Evolutionary conservation across 1,140 invertebrate genomes (phyloP).

Genomic region (Pogonomyrmex barbatus): DNA sequence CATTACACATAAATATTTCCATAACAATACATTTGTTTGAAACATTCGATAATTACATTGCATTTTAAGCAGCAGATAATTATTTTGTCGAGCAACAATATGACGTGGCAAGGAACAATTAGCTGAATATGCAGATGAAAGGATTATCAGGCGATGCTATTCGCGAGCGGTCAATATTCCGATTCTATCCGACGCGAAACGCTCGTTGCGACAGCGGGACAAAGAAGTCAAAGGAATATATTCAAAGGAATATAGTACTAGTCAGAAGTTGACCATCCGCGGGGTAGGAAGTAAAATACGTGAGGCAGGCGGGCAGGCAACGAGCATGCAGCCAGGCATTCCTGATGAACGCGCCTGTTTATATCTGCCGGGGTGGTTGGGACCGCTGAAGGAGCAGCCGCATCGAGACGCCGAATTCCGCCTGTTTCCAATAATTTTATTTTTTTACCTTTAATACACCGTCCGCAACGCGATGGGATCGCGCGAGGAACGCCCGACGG

Average conservation of each 20-base stretch:
- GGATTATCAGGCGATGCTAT: not conserved
- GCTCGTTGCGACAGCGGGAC: not conserved
- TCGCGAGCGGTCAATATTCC: no score
- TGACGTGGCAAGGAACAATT: not conserved
- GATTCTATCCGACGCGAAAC: not conserved
- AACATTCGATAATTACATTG: slow-evolving; percentile 1
- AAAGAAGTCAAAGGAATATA: slow-evolving; percentile 7
- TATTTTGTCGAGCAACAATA: not conserved
- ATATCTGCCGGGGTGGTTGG: slow-evolving; percentile 67
- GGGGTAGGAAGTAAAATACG: slow-evolving; percentile 52
- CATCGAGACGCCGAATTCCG: slow-evolving; percentile 77
- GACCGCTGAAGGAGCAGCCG: slow-evolving; percentile 63
- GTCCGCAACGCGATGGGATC: slow-evolving; percentile 72
- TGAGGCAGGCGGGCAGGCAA: slow-evolving; percentile 26
- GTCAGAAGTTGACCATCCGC: slow-evolving; percentile 73
- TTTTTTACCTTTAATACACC: slow-evolving; percentile 80
- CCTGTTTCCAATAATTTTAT: slow-evolving; percentile 81
- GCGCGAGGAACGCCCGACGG: slow-evolving; percentile 61
- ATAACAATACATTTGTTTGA: not conserved
- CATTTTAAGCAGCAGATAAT: slow-evolving; percentile 3
- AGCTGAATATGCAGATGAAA: not conserved
- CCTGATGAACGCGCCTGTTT: slow-evolving; percentile 73
- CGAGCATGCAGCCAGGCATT: slow-evolving; percentile 11
- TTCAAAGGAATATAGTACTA: slow-evolving; percentile 71
- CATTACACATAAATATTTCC: not conserved